Evolutionary conservation across 2,888 invertebrate genomes (phyloP), one percentile per base, ranked within the genome.

Genomic region (Perithous albicinctus): DNA sequence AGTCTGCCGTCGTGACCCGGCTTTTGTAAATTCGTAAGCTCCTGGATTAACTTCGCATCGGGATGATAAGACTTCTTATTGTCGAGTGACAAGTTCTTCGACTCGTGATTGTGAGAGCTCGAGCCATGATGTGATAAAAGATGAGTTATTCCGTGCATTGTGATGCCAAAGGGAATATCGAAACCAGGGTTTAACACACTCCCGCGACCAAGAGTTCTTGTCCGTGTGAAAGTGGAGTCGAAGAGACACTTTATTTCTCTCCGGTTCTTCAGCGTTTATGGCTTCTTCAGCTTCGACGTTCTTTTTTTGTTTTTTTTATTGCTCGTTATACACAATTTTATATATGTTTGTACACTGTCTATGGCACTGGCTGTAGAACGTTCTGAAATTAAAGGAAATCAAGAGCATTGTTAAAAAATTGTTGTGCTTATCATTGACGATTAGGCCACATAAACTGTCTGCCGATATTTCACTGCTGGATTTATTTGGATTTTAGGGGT

Each of bases 61-160:
- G 87, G 83, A 41, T 87, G 87, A 74, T 63, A 82, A 26, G 43
- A 61, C 46, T 81, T 81, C 66, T 80, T 85, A 15, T 29, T 75
- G n/a, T 84, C 80, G 35, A 74, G 69, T 10, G 54, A 43, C 26
- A 70, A 78, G 29, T 32, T 88, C 82, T 63, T 82, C 54, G 73
- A 80, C 61, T 73, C 88, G 78, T 85, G 85, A 64, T 70, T 81
- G 51, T 82, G 83, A 12, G 79, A 83, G 93, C 93, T 94, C 94
- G 88, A 93, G 90, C 80, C 93, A 90, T 77, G 93, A 48, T 89
- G 89, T 3, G 89, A 88, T 48, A 91, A 81, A 5, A 90, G 85
- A 88, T 94, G 93, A 63, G 94, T 90, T 51, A 94, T 86, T 5
- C 94, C 93, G 87, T 94, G 94, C 94, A 94, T 94, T 88, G 91